These are phyloP conservation scores for Ormyrus thymus DNA, from an alignment of 2,888 invertebrate species.

Conservation along the genomic window DNA sequence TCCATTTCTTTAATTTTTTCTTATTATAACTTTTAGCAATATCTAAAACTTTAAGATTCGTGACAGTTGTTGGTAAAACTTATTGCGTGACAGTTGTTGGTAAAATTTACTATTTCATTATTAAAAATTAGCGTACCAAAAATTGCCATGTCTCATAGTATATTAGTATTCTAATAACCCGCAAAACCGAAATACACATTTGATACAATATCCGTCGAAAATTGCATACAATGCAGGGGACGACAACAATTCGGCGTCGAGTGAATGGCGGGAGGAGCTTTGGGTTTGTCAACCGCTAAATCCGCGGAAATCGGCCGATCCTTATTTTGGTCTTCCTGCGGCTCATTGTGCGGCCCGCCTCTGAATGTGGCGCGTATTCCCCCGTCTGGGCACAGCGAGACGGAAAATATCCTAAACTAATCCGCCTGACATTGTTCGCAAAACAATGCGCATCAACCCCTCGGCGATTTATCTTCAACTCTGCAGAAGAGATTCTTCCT, in stretches of 20 bases:
- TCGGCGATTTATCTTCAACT: slow-evolving; percentile 48
- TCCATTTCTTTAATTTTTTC: too few relatives aligned
- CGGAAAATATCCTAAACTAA: slow-evolving; percentile 61
- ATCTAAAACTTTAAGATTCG: too few relatives aligned
- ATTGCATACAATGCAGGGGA: background rate
- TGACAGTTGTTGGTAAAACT: too few relatives aligned
- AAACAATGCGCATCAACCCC: slow-evolving; percentile 64
- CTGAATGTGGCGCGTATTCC: slow-evolving; percentile 10
- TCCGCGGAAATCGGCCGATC: slow-evolving; percentile 47
- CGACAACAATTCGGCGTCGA: slow-evolving; percentile 23
- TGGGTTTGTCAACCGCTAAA: slow-evolving; percentile 49
- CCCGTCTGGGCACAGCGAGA: slow-evolving; percentile 22
- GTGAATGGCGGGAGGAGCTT: slow-evolving; percentile 25
- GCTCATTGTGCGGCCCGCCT: slow-evolving; percentile 36
- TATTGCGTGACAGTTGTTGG: too few relatives aligned
- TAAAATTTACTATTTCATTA: too few relatives aligned
- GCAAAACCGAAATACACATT: background rate
- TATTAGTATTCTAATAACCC: background rate
- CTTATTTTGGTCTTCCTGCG: slow-evolving; percentile 39
- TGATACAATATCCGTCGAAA: background rate
- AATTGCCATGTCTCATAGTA: background rate
- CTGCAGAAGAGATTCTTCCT: slow-evolving; percentile 28
- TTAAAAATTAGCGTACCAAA: too few relatives aligned
- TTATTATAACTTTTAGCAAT: too few relatives aligned
- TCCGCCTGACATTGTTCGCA: slow-evolving; percentile 67